Conservation (phyloP, 2,888 invertebrate species). For the Electrophaes corylata region DNA sequence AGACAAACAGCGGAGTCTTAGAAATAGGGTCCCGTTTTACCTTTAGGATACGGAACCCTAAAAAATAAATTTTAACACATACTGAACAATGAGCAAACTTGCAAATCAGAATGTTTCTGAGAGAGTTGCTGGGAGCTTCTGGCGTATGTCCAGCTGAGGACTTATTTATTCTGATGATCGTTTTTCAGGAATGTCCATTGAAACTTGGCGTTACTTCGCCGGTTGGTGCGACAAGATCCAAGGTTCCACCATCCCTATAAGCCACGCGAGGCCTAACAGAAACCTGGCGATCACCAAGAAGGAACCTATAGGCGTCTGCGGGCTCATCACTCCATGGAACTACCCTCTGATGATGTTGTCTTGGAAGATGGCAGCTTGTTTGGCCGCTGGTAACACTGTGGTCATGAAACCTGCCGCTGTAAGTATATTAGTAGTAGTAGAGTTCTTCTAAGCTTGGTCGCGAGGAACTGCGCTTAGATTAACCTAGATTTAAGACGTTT, state of each 20-base stretch:
- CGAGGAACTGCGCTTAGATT: no score
- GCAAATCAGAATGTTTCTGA: no score
- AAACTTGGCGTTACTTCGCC: constrained; percentile 98
- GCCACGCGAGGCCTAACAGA: constrained; percentile 93
- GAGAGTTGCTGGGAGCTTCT: no score
- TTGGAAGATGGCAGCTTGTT: constrained; percentile 99
- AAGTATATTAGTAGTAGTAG: constrained; percentile 46
- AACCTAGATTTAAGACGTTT: not conserved
- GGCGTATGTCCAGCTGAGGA: no score
- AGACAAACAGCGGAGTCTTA: no score
- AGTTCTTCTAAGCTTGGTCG: no score
- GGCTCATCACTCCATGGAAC: constrained; percentile 98
- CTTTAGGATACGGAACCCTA: no score
- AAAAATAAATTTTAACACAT: no score
- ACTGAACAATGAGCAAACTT: no score
- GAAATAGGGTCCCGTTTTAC: no score
- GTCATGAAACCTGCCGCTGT: constrained; percentile 97
- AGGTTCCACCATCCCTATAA: constrained; percentile 95
- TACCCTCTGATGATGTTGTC: constrained; percentile 99
- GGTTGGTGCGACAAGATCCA: constrained; percentile 98
- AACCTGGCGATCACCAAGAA: constrained; percentile 94
- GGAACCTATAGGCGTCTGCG: constrained; percentile 97
- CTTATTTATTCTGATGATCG: no score
- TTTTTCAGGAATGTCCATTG: constrained; percentile 92
- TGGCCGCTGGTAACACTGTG: constrained; percentile 98